Evolutionary conservation across 1,140 invertebrate genomes (phyloP), one percentile per base, ranked within the genome.

Genomic region (Periplaneta americana): DNA sequence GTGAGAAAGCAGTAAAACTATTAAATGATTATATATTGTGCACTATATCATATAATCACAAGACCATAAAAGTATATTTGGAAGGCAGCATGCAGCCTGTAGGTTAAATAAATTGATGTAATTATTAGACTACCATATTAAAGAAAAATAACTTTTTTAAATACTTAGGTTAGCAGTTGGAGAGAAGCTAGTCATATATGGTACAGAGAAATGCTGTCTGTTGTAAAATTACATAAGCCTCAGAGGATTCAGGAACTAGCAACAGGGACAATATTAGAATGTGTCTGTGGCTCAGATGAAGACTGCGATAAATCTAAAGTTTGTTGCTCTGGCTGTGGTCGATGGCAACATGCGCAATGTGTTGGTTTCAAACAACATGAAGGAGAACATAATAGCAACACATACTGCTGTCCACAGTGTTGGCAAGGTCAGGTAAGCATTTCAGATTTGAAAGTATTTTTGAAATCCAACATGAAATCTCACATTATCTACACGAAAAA

Each of bases 381-480:
- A 83, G 83, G 87, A 79, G 84, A 84, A 6, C 86, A 87, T 80
- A 83, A 85, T 75, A 84, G 84, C 66, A 88, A 83, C 37, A 85
- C 79, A 9, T 93, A 92, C 84, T 86, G 88, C 37, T 94, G 93
- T 87, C 92, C 93, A 4, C 91, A 93, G 83, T 95, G 93, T 86
- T 92, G 91, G 89, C 87, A 88, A 15, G 85, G 89, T 48, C 84
- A 86, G 35, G 88, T 83, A 85, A 85, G 85, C n/a, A n/a, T n/a
- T n/a, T n/a, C n/a, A n/a, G n/a, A n/a, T n/a, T n/a, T n/a, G n/a
- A n/a, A n/a, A n/a, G n/a, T n/a, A n/a, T n/a, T n/a, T n/a, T n/a
- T n/a, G n/a, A n/a, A n/a, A n/a, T n/a, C n/a, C n/a, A n/a, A n/a
- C n/a, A n/a, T n/a, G n/a, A n/a, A n/a, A n/a, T n/a, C n/a, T n/a